These are phyloP conservation scores for Heliconius ethilla DNA, from an alignment of 2,888 invertebrate species.

Conservation along the genomic window DNA sequence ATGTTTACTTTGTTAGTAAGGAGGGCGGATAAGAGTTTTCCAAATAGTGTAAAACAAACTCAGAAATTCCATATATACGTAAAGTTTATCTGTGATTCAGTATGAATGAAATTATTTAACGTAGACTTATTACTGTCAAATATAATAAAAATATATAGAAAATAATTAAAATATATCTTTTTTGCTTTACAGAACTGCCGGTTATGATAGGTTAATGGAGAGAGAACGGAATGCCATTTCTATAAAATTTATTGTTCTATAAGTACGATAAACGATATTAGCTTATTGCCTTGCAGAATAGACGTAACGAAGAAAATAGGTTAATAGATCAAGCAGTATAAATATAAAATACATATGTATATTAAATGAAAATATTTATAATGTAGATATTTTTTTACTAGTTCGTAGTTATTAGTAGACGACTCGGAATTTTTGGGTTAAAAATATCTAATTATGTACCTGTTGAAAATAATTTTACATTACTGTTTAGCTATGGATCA, in stretches of 20 bases:
- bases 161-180: background rate
- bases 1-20: slow-evolving; percentile 55
- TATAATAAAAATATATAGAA: background rate
- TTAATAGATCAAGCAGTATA: background rate
- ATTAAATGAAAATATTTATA: background rate
- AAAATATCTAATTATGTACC: background rate
- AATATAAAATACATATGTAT: background rate
- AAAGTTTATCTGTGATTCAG: background rate
- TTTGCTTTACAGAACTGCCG: background rate
- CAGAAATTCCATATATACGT: background rate
- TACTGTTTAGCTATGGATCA: background rate
- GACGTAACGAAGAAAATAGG: slow-evolving; percentile 5
- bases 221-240: background rate
- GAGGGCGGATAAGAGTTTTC: slow-evolving; percentile 37
- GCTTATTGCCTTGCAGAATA: slow-evolving; percentile 24
- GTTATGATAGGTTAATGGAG: too few relatives aligned
- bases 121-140: background rate
- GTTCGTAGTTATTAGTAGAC: background rate
- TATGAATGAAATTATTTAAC: background rate
- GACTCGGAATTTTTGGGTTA: background rate
- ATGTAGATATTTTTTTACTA: background rate
- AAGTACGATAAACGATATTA: slow-evolving; percentile 1
- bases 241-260: background rate
- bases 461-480: background rate
- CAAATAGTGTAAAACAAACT: slow-evolving; percentile 18